Evolutionary conservation across 2,113 vertebrate species (phyloP).

Genomic region (Myotis yumanensis): DNA sequence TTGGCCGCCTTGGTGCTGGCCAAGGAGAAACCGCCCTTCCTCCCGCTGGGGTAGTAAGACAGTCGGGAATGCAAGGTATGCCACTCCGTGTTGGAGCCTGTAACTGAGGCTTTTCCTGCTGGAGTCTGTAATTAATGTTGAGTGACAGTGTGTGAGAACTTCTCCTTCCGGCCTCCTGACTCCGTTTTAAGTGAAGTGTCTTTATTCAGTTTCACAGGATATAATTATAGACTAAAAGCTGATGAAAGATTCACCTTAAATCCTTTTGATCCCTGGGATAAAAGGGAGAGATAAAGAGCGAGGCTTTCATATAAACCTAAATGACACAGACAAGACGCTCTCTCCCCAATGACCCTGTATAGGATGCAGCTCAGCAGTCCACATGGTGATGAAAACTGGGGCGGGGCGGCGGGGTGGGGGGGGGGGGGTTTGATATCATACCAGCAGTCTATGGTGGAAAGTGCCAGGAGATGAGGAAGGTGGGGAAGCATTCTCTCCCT

Average conservation of each 20-base stretch:
- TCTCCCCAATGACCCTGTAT: neutral
- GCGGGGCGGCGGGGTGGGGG: fast-evolving
- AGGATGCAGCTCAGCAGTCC: neutral
- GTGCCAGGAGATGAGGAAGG: neutral
- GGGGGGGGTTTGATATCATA: fast-evolving
- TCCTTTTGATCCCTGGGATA: neutral
- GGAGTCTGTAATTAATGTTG: neutral
- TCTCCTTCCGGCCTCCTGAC: neutral
- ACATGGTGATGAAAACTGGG: neutral
- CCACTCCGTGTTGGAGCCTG: neutral
- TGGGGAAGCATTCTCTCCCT: fast-evolving
- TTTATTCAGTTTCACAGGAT: neutral
- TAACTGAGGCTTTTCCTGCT: neutral
- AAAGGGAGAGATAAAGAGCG: neutral
- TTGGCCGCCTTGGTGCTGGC: neutral
- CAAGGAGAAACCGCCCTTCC: neutral
- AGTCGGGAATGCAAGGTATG: neutral
- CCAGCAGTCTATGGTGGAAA: too few species aligned
- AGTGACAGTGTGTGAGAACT: neutral
- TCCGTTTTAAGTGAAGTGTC: neutral
- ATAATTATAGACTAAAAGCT: neutral
- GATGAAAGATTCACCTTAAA: neutral
- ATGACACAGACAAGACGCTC: neutral
- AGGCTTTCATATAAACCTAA: neutral
- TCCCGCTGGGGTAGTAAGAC: neutral